A percentile compares a stretch with the other conserved stretches of the same genome.
phyloP scores from a whole-genome alignment of 2,888 invertebrate species.

The Dichetophora obliterata region DNA sequence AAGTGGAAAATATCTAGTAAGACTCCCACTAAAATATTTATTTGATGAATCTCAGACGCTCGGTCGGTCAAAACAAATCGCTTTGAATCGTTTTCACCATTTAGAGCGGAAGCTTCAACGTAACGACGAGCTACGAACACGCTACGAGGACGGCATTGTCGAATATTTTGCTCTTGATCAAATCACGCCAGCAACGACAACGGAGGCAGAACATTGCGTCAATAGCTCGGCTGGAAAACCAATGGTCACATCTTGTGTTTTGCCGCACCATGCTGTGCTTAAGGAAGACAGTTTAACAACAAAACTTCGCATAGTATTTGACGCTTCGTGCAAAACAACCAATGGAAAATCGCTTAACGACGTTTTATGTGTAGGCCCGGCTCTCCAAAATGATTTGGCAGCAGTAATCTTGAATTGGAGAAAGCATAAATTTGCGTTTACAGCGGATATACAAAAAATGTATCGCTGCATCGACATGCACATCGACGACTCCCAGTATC shows the following conservation, averaged over 20 bases:
- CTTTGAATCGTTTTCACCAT: too few relatives aligned
- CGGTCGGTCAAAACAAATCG: too few relatives aligned
- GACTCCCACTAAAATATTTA: too few relatives aligned
- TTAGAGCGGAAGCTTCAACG: neutral
- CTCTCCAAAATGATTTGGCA: too few relatives aligned
- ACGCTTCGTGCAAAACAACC: slow-evolving; percentile 3
- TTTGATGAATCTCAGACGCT: too few relatives aligned
- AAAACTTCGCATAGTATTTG: neutral
- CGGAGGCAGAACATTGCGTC: neutral
- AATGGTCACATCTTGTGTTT: neutral
- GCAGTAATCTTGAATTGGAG: slow-evolving; percentile 16
- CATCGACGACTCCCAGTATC: too few relatives aligned
- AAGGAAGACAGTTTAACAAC: neutral
- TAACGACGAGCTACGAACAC: neutral
- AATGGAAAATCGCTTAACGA: neutral
- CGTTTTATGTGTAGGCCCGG: slow-evolving; percentile 1
- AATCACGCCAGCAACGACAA: neutral
- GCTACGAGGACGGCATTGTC: neutral
- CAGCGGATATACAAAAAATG: too few relatives aligned
- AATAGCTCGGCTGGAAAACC: neutral
- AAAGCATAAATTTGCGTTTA: slow-evolving; percentile 6
- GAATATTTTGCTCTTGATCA: too few relatives aligned
- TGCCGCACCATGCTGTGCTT: slow-evolving; percentile 22
- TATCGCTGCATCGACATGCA: too few relatives aligned
- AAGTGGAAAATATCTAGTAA: too few relatives aligned